Base-by-base conservation (phyloP, 2,888 invertebrate species). In the Cremastobaeus sp. region DNA sequence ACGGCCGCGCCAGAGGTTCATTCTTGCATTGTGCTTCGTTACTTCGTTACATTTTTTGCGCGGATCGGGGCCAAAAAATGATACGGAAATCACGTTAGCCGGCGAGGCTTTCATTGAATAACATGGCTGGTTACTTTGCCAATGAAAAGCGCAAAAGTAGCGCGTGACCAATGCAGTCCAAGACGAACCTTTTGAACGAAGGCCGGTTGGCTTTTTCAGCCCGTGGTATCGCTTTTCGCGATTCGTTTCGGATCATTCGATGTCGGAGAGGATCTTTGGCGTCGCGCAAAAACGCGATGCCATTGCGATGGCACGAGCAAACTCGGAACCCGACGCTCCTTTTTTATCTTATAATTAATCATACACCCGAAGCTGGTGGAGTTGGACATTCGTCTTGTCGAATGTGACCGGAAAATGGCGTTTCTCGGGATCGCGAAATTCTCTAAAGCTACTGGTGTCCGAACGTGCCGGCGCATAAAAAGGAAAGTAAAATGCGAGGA, bases 161-260 rank as follows among this genome's bases (percentile, higher is more conserved):
- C 48, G 66, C 50, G 48, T 57, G 39, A 68, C 66, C 41, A 68
- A 68, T 68, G 2, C 17, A 64, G 43, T 28, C 28, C 21, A 34
- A 64, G 50, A 15, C 48, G n/a, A 34, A 21, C 34, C 41, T 52
- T 12, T 17, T 43, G 25, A 37, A 17, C 39, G 60, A 64, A 64
- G 43, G 52, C 32, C 52, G 41, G 20, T 25, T 25, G 17, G 12
- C 48, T 68, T 68, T 59, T 68, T 68, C 39, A 30, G 12, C 11
- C 20, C 57, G 6, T n/a, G 50, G 41, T 66, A 57, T 68, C 50
- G 66, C 57, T 68, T 59, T 35, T 57, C 43, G 35, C 32, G 11
- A 68, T 68, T 68, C 32, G 66, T 18, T 50, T 17, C 57, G 66
- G 57, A 57, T 59, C 57, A 50, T 68, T 48, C 50, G 50, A 59